A percentile compares a stretch with the other conserved stretches of the same genome.
Conservation (phyloP, 2,888 invertebrate genomes). For the Xylota sylvarum region DNA sequence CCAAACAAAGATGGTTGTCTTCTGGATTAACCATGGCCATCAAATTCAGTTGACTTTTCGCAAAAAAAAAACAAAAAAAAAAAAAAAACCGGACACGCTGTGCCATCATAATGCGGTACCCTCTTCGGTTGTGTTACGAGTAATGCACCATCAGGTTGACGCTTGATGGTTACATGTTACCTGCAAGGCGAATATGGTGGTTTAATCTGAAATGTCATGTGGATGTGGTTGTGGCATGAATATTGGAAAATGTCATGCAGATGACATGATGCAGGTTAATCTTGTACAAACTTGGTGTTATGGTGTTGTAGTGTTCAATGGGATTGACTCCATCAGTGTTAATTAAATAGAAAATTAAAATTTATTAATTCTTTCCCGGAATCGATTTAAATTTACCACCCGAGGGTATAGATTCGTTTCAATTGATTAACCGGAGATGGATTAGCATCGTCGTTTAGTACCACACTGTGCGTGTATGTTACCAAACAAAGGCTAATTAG, state of each 20-base stretch:
- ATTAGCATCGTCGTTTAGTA: constrained; percentile 55
- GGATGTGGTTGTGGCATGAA: constrained; percentile 41
- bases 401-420: constrained; percentile 47
- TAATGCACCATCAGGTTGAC: constrained; percentile 69
- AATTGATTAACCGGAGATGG: constrained; percentile 58
- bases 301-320: background rate
- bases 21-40: constrained; percentile 60
- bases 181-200: constrained; percentile 70
- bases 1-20: constrained; percentile 33
- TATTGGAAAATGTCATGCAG: constrained; percentile 62
- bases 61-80: too few relatives aligned
- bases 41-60: constrained; percentile 58
- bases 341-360: background rate
- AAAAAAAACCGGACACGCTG: constrained; percentile 52
- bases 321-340: background rate
- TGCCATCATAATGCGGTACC: constrained; percentile 61
- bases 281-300: background rate
- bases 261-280: constrained; percentile 64
- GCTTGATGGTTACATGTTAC: constrained; percentile 61
- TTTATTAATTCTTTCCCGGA: constrained; percentile 55
- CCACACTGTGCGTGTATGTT: constrained; percentile 11
- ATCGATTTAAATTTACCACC: constrained; percentile 46
- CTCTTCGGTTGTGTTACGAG: constrained; percentile 36
- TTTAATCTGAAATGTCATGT: constrained; percentile 63
- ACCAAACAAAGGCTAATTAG: constrained; percentile 58